phyloP scores from a whole-genome alignment of 2,113 vertebrate genomes.

The Crotalus helleri region DNA sequence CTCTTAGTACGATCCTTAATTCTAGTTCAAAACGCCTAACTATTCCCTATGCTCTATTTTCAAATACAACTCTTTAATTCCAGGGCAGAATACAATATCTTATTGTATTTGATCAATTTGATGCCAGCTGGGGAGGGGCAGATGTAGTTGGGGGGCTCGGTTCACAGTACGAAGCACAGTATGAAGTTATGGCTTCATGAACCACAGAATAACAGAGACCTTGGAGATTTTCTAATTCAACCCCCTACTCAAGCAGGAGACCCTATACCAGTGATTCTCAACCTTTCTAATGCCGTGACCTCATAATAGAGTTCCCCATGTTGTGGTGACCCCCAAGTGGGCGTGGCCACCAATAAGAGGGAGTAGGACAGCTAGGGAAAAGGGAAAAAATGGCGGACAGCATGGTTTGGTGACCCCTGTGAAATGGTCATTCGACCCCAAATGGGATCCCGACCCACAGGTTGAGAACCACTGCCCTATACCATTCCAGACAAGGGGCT shows the following conservation, averaged over 20 bases:
- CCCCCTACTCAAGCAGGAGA: neutral
- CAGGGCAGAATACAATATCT: neutral
- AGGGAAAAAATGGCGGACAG: too few relatives aligned
- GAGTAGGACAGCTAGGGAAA: too few relatives aligned
- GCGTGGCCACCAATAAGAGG: too few relatives aligned
- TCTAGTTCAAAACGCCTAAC: neutral
- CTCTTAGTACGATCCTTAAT: neutral
- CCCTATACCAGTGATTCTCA: neutral
- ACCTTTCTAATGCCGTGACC: too few relatives aligned
- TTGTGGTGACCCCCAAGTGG: too few relatives aligned
- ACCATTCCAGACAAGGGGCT: neutral
- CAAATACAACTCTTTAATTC: neutral
- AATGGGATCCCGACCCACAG: too few relatives aligned
- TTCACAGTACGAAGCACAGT: neutral
- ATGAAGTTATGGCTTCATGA: neutral
- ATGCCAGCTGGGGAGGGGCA: neutral
- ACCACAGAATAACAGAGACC: neutral
- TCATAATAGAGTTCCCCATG: too few relatives aligned
- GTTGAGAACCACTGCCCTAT: too few relatives aligned
- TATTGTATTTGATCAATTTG: too few relatives aligned
- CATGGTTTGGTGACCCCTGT: too few relatives aligned
- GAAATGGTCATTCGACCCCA: too few relatives aligned
- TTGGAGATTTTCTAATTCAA: neutral
- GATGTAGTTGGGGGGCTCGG: neutral
- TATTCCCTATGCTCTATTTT: neutral